These are phyloP conservation scores for Fundulus diaphanus DNA, from an alignment of 2,797 vertebrate genomes.

Conservation along the genomic window DNA sequence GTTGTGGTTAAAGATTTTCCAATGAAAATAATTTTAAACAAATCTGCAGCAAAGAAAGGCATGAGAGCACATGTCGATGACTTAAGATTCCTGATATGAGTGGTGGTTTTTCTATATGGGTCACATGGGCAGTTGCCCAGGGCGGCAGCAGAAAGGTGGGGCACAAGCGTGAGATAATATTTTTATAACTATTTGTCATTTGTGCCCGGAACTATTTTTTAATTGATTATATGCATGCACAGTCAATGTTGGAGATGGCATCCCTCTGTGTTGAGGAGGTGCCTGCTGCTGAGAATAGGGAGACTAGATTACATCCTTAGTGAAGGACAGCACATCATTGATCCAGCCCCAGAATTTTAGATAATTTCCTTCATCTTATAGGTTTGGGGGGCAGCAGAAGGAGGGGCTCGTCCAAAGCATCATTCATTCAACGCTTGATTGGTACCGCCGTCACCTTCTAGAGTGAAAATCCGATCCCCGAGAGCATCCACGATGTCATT, in stretches of 20 bases:
- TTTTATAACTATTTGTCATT: not conserved
- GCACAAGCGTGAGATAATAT: not conserved
- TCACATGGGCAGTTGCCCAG: not conserved
- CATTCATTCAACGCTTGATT: not conserved
- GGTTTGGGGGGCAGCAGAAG: not conserved
- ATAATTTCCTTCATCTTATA: not conserved
- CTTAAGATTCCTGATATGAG: not conserved
- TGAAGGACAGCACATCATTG: too few relatives aligned
- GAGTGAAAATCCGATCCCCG: conserved; percentile 93
- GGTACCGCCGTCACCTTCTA: conserved; percentile 84
- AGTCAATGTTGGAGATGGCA: not conserved
- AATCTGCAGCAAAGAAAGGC: too few relatives aligned
- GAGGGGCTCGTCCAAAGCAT: not conserved
- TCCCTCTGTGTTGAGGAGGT: too few relatives aligned
- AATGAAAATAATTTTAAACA: too few relatives aligned
- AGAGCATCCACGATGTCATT: conserved; percentile 95
- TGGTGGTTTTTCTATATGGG: not conserved
- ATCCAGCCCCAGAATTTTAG: too few relatives aligned
- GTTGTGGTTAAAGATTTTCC: not conserved
- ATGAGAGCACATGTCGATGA: not conserved
- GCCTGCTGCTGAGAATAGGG: not conserved
- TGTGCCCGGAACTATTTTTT: not conserved
- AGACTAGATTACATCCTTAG: not conserved
- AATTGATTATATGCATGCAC: not conserved
- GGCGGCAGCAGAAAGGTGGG: not conserved